Conservation (phyloP, 2,888 invertebrate species). For the Eupithecia insigniata region DNA sequence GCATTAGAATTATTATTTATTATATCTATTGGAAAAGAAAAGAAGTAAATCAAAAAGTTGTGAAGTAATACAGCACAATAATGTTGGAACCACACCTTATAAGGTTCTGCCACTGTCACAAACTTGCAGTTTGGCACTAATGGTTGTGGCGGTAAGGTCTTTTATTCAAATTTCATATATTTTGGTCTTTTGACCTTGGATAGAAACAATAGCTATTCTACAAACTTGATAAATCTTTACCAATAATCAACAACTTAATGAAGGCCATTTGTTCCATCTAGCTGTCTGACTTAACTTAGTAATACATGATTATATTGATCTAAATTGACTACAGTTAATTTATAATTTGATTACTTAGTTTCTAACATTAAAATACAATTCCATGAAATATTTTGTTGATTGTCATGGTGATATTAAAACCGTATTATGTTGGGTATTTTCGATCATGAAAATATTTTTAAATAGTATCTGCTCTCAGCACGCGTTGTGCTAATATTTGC, state of each 20-base stretch:
- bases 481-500: too few species aligned
- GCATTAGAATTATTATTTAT: too few species aligned
- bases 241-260: slow-evolving; percentile 27
- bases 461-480: too few species aligned
- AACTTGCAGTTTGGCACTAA: slow-evolving; percentile 41
- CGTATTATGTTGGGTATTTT: not conserved
- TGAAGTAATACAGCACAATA: not conserved
- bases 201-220: slow-evolving; percentile 20
- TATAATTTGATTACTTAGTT: not conserved
- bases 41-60: not conserved
- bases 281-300: slow-evolving; percentile 31
- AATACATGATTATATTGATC: slow-evolving; percentile 17
- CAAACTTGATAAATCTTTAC: slow-evolving; percentile 23
- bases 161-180: slow-evolving; percentile 1
- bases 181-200: slow-evolving; percentile 4
- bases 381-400: not conserved
- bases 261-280: slow-evolving; percentile 35
- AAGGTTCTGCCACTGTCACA: slow-evolving; percentile 21
- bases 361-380: not conserved
- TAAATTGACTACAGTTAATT: slow-evolving; percentile 13
- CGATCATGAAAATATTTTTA: too few species aligned
- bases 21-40: not conserved
- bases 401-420: not conserved
- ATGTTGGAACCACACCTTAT: not conserved
- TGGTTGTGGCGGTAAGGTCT: slow-evolving; percentile 27